Conservation (phyloP, 2,113 vertebrate species). For the Butorides virescens region DNA sequence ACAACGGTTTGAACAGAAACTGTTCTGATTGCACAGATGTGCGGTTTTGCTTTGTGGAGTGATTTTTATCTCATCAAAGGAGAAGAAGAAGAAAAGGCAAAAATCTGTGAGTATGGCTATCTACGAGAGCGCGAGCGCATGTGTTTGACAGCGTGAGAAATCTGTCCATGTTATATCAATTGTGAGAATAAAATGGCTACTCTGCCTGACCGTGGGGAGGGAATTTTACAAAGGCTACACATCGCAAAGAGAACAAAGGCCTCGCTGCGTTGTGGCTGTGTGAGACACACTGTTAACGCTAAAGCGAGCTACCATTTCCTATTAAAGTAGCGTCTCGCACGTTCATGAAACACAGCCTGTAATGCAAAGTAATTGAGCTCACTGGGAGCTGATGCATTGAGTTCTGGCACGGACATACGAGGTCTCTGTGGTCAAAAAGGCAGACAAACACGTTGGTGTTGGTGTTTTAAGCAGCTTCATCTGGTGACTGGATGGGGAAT, state of each 20-base stretch:
- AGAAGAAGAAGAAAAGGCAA: not conserved
- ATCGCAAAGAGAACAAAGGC: not conserved
- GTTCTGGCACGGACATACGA: not conserved
- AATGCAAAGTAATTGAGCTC: not conserved
- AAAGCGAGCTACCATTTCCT: conserved; percentile 25
- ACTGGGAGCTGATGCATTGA: not conserved
- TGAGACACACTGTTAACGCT: rapidly evolving
- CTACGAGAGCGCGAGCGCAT: rapidly evolving
- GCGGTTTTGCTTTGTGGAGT: not conserved
- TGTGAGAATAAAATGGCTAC: not conserved
- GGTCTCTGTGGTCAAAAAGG: not conserved
- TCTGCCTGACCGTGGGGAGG: not conserved
- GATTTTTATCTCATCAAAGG: not conserved
- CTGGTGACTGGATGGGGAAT: not conserved
- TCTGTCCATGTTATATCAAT: not conserved
- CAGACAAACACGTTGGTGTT: not conserved
- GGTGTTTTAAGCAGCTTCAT: conserved; percentile 27
- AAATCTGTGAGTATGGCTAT: not conserved
- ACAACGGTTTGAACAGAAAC: not conserved
- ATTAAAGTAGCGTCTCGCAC: conserved; percentile 30
- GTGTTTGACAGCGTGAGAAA: not conserved
- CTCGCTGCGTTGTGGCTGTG: not conserved
- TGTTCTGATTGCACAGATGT: not conserved
- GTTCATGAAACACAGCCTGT: not conserved
- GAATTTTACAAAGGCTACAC: not conserved